These are phyloP conservation scores for Eurystomus gularis DNA, from an alignment of 2,113 vertebrate species.

Conservation along the genomic window DNA sequence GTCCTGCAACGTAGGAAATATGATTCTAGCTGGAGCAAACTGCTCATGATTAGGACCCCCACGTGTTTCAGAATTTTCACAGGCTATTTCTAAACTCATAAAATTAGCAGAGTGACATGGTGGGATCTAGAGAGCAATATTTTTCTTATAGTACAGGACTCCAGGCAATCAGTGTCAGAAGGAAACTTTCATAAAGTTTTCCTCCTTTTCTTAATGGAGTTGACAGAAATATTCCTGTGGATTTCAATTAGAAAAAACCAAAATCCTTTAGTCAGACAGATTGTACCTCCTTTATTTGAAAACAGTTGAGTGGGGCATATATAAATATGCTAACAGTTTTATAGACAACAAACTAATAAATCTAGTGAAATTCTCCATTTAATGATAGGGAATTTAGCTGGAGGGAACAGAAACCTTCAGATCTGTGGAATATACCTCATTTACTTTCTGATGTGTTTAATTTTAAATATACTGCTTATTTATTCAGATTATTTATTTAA, in stretches of 20 bases:
- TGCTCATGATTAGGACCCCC: not conserved
- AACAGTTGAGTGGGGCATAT: not conserved
- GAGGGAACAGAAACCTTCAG: not conserved
- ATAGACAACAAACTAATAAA: not conserved
- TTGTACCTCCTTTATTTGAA: not conserved
- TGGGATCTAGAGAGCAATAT: not conserved
- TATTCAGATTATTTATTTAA: not conserved
- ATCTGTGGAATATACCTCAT: not conserved
- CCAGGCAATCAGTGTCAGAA: not conserved
- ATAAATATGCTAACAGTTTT: not conserved
- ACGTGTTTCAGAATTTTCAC: constrained; percentile 10
- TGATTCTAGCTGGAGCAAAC: not conserved
- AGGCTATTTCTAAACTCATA: not conserved
- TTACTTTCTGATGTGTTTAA: not conserved
- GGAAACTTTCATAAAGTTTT: not conserved
- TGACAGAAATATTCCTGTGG: not conserved
- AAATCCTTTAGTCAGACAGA: not conserved
- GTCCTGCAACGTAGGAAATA: not conserved
- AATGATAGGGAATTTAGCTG: not conserved
- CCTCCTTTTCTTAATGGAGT: not conserved
- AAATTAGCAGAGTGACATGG: not conserved
- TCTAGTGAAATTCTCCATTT: not conserved
- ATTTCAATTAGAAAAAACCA: not conserved
- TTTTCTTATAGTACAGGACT: not conserved
- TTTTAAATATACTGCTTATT: not conserved